These are phyloP conservation scores for Styela clava DNA, from an alignment of 23 tunicate genomes.

Conservation along the genomic window DNA sequence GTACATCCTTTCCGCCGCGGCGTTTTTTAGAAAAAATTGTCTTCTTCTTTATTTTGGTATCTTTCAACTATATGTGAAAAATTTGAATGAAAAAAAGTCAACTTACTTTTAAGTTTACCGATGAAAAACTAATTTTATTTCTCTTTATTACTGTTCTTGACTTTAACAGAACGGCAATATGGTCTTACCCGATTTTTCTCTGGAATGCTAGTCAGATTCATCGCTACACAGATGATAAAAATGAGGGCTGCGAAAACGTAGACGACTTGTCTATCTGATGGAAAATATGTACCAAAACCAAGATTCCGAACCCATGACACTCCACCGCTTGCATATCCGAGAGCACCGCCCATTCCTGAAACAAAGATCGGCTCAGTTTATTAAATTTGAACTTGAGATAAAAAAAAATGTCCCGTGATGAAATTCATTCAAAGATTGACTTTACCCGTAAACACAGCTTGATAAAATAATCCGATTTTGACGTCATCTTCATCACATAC, in stretches of 20 bases:
- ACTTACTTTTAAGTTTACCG: too few relatives aligned
- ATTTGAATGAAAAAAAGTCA: too few relatives aligned
- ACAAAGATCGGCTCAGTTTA: not conserved
- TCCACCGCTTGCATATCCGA: conserved; percentile 87
- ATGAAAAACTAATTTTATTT: too few relatives aligned
- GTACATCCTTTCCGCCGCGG: not conserved
- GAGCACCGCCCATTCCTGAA: conserved; percentile 79
- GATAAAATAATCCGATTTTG: conserved; percentile 50
- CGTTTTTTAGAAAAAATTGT: not conserved
- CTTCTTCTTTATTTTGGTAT: too few relatives aligned
- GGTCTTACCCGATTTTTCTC: conserved; percentile 52
- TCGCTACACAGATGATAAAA: conserved; percentile 38
- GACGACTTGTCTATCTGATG: conserved; percentile 74
- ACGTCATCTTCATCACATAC: conserved; percentile 88
- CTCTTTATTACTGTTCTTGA: too few relatives aligned
- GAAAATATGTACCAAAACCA: conserved; percentile 34
- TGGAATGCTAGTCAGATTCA: conserved; percentile 63
- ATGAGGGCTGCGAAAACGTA: conserved; percentile 50
- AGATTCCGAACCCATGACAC: conserved; percentile 62
- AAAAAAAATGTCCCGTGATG: not conserved
- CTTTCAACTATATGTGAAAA: too few relatives aligned
- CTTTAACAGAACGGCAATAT: too few relatives aligned
- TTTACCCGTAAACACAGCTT: conserved; percentile 83
- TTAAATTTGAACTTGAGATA: too few relatives aligned
- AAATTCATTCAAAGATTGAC: not conserved